Percentiles rank a stretch among this genome's conserved stretches.
phyloP scores from a whole-genome alignment of 2,113 vertebrate species.

The Asarcornis scutulata region DNA sequence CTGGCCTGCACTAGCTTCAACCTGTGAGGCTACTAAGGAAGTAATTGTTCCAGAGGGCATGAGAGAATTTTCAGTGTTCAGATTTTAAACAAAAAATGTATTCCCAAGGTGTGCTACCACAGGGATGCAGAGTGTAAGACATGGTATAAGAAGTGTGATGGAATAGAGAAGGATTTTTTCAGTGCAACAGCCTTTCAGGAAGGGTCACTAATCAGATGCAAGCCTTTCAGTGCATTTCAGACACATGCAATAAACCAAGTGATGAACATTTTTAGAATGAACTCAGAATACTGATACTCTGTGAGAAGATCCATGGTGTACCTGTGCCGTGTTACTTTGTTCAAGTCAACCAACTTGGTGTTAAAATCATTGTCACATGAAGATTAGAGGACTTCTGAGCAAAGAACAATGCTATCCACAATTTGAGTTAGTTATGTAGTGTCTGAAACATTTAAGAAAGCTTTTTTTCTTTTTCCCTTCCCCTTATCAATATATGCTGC shows the following conservation, averaged over 20 bases:
- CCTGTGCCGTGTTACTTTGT: neutral
- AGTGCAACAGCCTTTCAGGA: neutral
- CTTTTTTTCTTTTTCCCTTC: neutral
- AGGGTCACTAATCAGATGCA: neutral
- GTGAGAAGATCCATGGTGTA: neutral
- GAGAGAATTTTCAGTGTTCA: fast-evolving
- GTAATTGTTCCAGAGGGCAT: neutral
- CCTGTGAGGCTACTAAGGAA: neutral
- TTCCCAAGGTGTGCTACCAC: neutral
- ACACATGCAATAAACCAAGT: neutral
- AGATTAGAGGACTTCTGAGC: neutral
- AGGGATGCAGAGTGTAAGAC: neutral
- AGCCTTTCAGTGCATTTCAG: neutral
- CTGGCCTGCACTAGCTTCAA: neutral
- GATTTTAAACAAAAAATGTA: neutral
- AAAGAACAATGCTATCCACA: neutral
- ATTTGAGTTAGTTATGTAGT: neutral
- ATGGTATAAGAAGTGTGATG: fast-evolving
- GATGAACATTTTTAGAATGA: neutral
- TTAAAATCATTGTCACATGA: neutral
- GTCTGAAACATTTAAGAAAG: neutral
- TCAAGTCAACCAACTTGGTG: neutral
- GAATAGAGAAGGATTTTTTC: neutral
- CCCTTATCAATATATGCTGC: fast-evolving
- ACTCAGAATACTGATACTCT: neutral